These are phyloP conservation scores for Nanorana parkeri DNA, from an alignment of 2,113 vertebrate species.

Conservation along the genomic window DNA sequence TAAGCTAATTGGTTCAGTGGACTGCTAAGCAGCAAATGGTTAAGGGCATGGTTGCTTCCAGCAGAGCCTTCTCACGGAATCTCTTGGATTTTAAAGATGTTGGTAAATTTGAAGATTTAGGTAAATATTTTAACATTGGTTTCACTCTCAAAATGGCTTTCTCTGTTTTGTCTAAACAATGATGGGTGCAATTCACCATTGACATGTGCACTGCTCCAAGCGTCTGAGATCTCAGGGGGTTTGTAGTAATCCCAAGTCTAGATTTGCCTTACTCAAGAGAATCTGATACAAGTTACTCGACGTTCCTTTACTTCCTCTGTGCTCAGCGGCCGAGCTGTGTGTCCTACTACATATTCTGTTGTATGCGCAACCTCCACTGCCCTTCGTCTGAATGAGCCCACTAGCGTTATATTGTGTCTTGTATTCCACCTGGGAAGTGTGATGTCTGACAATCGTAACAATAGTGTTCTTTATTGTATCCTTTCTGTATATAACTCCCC, in stretches of 20 bases:
- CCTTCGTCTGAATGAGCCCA: conserved; percentile 14
- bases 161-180: too few relatives aligned
- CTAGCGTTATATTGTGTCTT: conserved; percentile 40
- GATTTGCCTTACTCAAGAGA: conserved; percentile 1
- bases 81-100: too few relatives aligned
- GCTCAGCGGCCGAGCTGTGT: neutral
- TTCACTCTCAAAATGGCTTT: too few relatives aligned
- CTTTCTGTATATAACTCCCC: conserved; percentile 41
- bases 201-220: neutral
- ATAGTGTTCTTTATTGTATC: conserved; percentile 35
- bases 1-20: too few relatives aligned
- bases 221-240: neutral
- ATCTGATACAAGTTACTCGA: neutral
- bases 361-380: conserved; percentile 9
- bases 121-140: too few relatives aligned
- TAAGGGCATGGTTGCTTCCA: too few relatives aligned
- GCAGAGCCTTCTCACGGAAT: too few relatives aligned
- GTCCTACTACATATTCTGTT: neutral
- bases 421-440: conserved; percentile 43
- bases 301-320: neutral
- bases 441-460: conserved; percentile 46
- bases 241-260: conserved; percentile 19
- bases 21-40: too few relatives aligned
- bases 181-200: neutral
- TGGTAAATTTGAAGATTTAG: too few relatives aligned